Evolutionary conservation across 2,797 vertebrate species (phyloP), one percentile per base, ranked within the genome.

Genomic region (Rhinella marina): DNA sequence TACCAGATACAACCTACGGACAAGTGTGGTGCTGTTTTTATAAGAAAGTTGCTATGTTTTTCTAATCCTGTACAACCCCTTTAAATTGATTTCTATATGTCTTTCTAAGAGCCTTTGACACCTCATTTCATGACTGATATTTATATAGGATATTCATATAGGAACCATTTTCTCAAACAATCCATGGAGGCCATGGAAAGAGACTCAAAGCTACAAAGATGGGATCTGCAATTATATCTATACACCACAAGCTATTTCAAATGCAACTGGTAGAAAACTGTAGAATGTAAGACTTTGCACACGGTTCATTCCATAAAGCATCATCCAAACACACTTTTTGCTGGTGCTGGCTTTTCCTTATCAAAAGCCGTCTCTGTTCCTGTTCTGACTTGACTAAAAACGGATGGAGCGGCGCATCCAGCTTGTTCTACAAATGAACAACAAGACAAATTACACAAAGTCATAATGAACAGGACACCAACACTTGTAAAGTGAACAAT

Each of bases 301-400:
- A 68, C 6, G 1, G 82, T 75, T 16, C 56, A 73, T 73, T 73
- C 56, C n/a, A 10, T 27, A 61, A 23, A 29, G 21, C 1, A 75
- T 95, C 91, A 95, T 91, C 95, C 94, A 90, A 98, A 98, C 87
- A 97, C 95, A 0, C 97, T 98, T 92, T 95, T 96, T 87, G 96
- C 92, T 0, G 96, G 95, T 64, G 92, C 89, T 0, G 91, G 88
- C 80, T 93, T 93, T 0, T 96, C 94, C 66, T 97, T 96, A 50
- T 96, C 94, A 72, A 99, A 94, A 54, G 92, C 96, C 0, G 98
- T 99, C 93, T 99, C 98, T 0, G 90, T 87, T 21, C 98, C 98
- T 0, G 96, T 95, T 90, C 97, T 95, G 88, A 92, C 92, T 0
- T 91, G 91, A 85, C 98, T 98, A 93, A 99, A 99, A 80, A 99